phyloP scores from a whole-genome alignment of 2,797 vertebrate species.

The Urosaurus nigricauda region DNA sequence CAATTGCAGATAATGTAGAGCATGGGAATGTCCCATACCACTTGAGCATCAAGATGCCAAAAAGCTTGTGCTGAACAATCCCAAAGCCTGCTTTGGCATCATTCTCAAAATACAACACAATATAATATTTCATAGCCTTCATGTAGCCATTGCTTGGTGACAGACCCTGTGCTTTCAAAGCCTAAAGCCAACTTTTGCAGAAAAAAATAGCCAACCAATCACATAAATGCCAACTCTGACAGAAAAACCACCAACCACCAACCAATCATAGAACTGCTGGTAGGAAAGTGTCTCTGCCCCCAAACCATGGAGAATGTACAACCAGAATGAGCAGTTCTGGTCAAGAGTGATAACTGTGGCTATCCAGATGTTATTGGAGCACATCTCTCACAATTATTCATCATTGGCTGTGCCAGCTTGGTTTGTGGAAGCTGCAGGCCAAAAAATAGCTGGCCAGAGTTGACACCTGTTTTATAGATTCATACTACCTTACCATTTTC shows the following conservation, averaged over 20 bases:
- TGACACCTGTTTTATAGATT: not conserved
- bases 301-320: not conserved
- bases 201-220: too few species aligned
- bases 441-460: too few species aligned
- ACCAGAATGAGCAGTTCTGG: not conserved
- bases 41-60: not conserved
- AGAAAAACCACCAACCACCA: too few species aligned
- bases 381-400: too few species aligned
- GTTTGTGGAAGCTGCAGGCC: too few species aligned
- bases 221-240: too few species aligned
- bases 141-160: not conserved
- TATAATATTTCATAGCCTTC: not conserved
- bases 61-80: not conserved
- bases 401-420: too few species aligned
- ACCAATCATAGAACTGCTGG: too few species aligned
- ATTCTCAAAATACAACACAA: not conserved
- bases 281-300: not conserved
- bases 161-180: not conserved
- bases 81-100: not conserved
- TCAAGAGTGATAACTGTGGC: not conserved
- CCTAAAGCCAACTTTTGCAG: not conserved
- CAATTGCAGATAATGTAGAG: not conserved
- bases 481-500: not conserved
- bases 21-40: not conserved
- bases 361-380: not conserved